Percentiles rank a stretch among this genome's conserved stretches.
Conservation (phyloP, 2,797 vertebrate species). For the Borostomias antarcticus region DNA sequence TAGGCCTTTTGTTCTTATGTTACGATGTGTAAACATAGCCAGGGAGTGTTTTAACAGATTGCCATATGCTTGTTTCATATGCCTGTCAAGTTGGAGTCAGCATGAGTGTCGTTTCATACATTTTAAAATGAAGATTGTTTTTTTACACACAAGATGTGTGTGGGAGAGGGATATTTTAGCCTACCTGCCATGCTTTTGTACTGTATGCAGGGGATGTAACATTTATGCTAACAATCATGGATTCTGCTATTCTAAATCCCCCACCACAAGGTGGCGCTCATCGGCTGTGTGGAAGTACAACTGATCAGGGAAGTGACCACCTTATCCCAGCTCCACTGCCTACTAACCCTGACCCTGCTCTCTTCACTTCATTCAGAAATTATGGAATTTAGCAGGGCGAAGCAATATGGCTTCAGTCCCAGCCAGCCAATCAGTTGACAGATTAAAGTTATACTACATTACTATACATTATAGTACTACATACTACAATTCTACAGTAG, state of each 20-base stretch:
- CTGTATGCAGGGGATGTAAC: neutral
- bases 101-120: constrained; percentile 18
- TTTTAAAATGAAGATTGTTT: constrained; percentile 63
- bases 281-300: too few relatives aligned
- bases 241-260: neutral
- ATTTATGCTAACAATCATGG: neutral
- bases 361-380: neutral
- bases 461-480: too few relatives aligned
- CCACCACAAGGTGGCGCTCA: neutral
- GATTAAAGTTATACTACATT: too few relatives aligned
- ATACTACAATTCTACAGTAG: too few relatives aligned
- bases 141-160: constrained; percentile 46
- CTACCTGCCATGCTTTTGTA: neutral
- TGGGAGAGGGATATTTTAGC: too few relatives aligned
- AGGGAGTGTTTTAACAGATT: neutral
- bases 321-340: neutral
- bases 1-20: neutral
- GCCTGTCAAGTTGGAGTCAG: constrained; percentile 26
- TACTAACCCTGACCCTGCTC: too few relatives aligned
- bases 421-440: too few relatives aligned
- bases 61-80: constrained; percentile 6
- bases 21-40: neutral
- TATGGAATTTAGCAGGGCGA: too few relatives aligned
- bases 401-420: too few relatives aligned
- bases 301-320: neutral